phyloP scores from a whole-genome alignment of 2,797 vertebrate species.

The Oophaga sylvatica region DNA sequence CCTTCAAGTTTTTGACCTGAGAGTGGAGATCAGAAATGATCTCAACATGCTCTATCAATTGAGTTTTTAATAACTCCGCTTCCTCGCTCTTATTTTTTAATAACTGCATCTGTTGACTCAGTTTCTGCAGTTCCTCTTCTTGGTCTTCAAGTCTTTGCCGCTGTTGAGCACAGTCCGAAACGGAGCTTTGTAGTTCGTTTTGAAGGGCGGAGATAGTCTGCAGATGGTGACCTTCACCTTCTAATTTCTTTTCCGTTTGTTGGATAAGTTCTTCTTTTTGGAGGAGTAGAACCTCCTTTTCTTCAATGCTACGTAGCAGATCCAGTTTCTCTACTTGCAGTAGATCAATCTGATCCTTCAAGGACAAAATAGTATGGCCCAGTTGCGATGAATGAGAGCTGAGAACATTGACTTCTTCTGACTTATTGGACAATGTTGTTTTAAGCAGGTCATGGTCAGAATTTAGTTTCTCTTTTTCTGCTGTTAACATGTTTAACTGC shows the following conservation, averaged over 20 bases:
- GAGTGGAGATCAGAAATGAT: slow-evolving; percentile 71
- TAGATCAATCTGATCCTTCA: slow-evolving; percentile 72
- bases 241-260: slow-evolving; percentile 70
- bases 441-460: slow-evolving; percentile 72
- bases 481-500: slow-evolving; percentile 60
- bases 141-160: slow-evolving; percentile 69
- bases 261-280: slow-evolving; percentile 74
- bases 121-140: slow-evolving; percentile 69
- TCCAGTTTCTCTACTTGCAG: slow-evolving; percentile 71
- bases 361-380: slow-evolving; percentile 67
- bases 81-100: slow-evolving; percentile 74
- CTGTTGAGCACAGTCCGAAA: slow-evolving; percentile 64
- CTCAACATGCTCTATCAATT: slow-evolving; percentile 75
- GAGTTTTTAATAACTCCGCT: slow-evolving; percentile 71
- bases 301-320: slow-evolving; percentile 69
- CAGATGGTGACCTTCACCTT: slow-evolving; percentile 71
- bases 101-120: slow-evolving; percentile 70
- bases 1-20: slow-evolving; percentile 66
- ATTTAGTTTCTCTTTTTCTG: slow-evolving; percentile 76
- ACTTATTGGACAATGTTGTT: slow-evolving; percentile 64
- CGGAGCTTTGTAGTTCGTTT: slow-evolving; percentile 69
- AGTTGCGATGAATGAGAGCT: slow-evolving; percentile 69
- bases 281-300: slow-evolving; percentile 72
- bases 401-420: slow-evolving; percentile 71
- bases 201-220: slow-evolving; percentile 73